phyloP scores from a whole-genome alignment of 1,140 invertebrate genomes.

The Littorina saxatilis region DNA sequence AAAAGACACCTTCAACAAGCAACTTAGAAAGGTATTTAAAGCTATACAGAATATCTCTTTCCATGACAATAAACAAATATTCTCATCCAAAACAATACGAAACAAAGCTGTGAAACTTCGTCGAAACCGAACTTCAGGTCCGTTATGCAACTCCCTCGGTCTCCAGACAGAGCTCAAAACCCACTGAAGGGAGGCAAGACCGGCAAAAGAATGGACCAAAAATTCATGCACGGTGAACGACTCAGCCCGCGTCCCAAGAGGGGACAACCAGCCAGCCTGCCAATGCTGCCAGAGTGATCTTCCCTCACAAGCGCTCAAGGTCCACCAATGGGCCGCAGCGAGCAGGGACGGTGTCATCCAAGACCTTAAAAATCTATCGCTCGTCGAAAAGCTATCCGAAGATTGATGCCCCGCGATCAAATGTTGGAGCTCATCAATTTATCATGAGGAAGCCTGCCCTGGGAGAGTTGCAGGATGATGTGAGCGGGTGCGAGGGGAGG shows the following conservation, averaged over 20 bases:
- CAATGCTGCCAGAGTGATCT: conserved; percentile 23
- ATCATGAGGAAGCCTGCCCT: conserved; percentile 20
- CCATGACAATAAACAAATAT: too few species aligned
- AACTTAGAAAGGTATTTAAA: too few species aligned
- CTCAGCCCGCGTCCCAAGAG: background rate
- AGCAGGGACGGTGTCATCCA: background rate
- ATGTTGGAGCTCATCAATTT: conserved; percentile 29
- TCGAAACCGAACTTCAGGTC: background rate
- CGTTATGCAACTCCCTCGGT: background rate
- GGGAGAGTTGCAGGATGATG: background rate
- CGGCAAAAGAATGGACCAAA: background rate
- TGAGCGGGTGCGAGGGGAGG: conserved; percentile 22
- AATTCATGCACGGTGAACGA: background rate
- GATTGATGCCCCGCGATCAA: conserved; percentile 27
- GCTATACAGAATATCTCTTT: too few species aligned
- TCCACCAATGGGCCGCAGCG: background rate
- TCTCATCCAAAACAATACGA: too few species aligned
- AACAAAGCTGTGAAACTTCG: too few species aligned
- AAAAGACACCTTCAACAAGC: too few species aligned
- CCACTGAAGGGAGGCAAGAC: background rate
- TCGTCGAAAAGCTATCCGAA: conserved; percentile 36
- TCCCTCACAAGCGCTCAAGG: background rate
- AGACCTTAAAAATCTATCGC: conserved; percentile 35
- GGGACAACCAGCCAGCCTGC: background rate
- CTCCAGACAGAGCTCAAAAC: background rate